phyloP scores from a whole-genome alignment of 2,888 invertebrate genomes.

The Eupithecia subfuscata region DNA sequence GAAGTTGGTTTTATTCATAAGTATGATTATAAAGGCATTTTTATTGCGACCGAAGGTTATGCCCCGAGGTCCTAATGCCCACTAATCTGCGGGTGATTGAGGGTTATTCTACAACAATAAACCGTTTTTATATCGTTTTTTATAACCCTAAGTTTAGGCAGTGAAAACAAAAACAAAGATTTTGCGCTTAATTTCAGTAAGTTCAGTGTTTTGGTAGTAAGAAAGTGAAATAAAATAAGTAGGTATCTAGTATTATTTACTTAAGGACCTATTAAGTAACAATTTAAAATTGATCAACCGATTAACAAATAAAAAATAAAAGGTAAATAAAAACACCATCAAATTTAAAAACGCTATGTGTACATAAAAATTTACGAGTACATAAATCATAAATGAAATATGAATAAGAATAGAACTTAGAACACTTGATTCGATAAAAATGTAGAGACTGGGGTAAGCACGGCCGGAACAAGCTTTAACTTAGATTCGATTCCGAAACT shows the following conservation, averaged over 20 bases:
- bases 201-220: background rate
- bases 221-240: background rate
- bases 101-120: slow-evolving; percentile 43
- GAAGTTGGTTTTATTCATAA: slow-evolving; percentile 9
- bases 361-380: no score
- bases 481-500: slow-evolving; percentile 52
- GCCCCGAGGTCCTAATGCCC: slow-evolving; percentile 36
- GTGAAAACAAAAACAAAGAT: slow-evolving; percentile 5
- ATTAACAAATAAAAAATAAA: background rate
- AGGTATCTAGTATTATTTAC: background rate
- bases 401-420: background rate
- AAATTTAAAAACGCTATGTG: no score
- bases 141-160: slow-evolving; percentile 22
- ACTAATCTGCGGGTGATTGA: slow-evolving; percentile 47
- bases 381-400: background rate
- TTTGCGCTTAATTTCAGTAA: background rate
- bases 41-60: slow-evolving; percentile 39
- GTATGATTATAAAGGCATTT: slow-evolving; percentile 30
- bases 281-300: background rate
- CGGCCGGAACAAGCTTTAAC: slow-evolving; percentile 45
- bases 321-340: no score
- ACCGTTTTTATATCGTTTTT: slow-evolving; percentile 42
- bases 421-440: slow-evolving; percentile 41
- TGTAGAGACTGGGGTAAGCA: slow-evolving; percentile 33
- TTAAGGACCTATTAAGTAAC: background rate